Base-by-base conservation (phyloP, 2,888 invertebrate species). In the Caenorhabditis sp. region DNA sequence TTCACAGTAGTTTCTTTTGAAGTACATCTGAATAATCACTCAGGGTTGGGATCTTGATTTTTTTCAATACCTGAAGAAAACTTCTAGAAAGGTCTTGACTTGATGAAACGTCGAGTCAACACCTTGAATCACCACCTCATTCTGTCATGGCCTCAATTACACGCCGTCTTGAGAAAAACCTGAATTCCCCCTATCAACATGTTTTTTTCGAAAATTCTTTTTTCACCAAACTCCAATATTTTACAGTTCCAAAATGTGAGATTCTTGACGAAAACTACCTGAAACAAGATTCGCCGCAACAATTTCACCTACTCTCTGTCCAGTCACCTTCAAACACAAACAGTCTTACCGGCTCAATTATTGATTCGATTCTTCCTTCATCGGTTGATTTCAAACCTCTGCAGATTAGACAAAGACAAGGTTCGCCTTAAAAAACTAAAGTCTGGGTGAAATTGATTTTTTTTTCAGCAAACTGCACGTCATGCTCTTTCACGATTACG, bases 401-500 rank as follows among this genome's bases (percentile, higher is more conserved):
- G 10, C 21, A n/a, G 5, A 57, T 17, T 26, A 6, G 27, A 21
- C 21, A 26, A 27, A 27, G n/a, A 4, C 10, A 57, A 21, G 10
- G 10, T n/a, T 23, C 17, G 17, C 5, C 17, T 5, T 21, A 54
- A 54, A 54, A 36, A 36, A 43, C 14, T 27, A 23, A 23, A 23
- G 14, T 14, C 19, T 58, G 10, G 4, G 4, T 10, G 10, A 31
- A 49, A 19, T 17, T 14, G 5, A 58, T 23, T 12, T 21, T 12
- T 23, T 21, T 58, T 69, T 36, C 61, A 65, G 69, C 14, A 10
- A 54, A 37, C 26, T 69, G 69, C 27, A 50, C 61, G 0, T 50
- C 51, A n/a, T 69, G 69, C 27, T 37, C 27, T 10, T 61, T 55
- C 31, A 37, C 31, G 5, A 69, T 69, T 10, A 58, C 60, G 31